These are phyloP conservation scores for Polyploca ridens DNA, from an alignment of 2,888 invertebrate genomes.

Conservation along the genomic window DNA sequence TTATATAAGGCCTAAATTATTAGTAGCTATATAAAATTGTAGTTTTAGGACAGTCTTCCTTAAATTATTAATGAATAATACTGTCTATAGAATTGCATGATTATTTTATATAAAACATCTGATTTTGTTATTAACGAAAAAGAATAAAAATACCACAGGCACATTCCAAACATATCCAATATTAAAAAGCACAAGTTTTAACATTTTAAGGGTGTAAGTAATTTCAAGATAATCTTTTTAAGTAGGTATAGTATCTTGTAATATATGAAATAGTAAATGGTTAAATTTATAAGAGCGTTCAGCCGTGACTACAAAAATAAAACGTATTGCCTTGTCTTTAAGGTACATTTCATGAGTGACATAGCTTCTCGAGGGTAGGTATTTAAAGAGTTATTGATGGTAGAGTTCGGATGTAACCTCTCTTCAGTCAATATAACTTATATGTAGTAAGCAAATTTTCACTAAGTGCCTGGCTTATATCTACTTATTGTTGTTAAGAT, in stretches of 20 bases:
- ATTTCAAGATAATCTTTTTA: background rate
- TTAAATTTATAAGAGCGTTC: no score
- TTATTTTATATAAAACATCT: no score
- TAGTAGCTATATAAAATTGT: background rate
- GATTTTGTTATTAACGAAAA: no score
- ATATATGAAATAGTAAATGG: no score
- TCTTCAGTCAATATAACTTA: background rate
- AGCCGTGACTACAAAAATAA: background rate
- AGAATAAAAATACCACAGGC: background rate
- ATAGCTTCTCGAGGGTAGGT: background rate
- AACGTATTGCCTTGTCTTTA: background rate
- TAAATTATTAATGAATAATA: background rate
- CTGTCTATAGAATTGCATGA: background rate
- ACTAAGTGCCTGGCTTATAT: constrained; percentile 67
- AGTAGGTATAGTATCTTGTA: background rate
- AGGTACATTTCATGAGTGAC: background rate
- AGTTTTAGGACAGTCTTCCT: background rate
- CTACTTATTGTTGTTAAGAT: background rate
- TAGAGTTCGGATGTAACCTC: background rate
- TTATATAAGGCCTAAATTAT: background rate
- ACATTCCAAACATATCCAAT: constrained; percentile 7
- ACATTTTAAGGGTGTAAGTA: background rate
- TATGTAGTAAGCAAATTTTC: constrained; percentile 38
- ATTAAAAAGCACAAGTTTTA: background rate
- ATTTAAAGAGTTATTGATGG: background rate